Conservation (phyloP, 2,113 vertebrate genomes). For the Acrocephalus arundinaceus region DNA sequence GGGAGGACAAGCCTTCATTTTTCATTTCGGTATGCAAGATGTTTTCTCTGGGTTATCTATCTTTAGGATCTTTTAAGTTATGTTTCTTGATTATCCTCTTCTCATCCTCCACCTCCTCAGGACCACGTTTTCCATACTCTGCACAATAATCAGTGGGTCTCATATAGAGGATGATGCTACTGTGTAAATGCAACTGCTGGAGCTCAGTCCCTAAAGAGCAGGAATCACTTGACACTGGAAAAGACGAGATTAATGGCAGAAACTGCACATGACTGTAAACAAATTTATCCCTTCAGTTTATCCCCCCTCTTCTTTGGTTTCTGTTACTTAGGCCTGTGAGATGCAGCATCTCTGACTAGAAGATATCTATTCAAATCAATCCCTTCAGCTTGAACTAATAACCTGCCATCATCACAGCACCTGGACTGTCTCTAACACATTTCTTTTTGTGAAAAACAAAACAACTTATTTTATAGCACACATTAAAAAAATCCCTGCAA, state of each 20-base stretch:
- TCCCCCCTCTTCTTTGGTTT: neutral
- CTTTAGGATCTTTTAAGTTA: neutral
- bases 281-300: conserved; percentile 8
- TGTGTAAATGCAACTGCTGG: neutral
- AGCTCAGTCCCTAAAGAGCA: neutral
- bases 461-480: neutral
- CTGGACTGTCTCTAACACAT: neutral
- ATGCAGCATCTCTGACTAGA: neutral
- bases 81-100: neutral
- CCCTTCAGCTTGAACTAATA: neutral
- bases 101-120: neutral
- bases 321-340: neutral
- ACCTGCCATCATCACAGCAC: neutral
- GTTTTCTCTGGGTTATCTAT: neutral
- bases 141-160: neutral
- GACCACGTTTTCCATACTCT: neutral
- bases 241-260: neutral
- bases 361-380: neutral
- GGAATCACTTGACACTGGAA: neutral
- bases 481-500: neutral
- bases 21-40: neutral
- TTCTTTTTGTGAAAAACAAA: neutral
- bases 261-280: neutral
- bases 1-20: neutral
- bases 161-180: neutral